Evolutionary conservation across 2,113 vertebrate species (phyloP).

Genomic region (Neotoma lepida): DNA sequence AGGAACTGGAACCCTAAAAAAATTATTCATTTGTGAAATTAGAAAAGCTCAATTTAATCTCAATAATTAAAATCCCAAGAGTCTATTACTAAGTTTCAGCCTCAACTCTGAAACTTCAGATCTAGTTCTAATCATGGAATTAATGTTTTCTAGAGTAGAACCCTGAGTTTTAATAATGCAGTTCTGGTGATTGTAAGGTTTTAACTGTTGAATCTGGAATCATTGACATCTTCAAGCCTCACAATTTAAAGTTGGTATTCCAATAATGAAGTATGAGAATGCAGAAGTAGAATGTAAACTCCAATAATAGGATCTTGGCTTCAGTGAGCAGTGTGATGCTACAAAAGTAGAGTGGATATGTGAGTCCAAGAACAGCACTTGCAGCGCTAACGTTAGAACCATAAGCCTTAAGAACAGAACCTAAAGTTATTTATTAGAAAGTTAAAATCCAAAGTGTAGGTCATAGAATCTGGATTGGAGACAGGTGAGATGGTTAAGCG

Average conservation of each 20-base stretch:
- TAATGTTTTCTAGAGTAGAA: slow-evolving; percentile 14
- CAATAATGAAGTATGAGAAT: slow-evolving; percentile 4
- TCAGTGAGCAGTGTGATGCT: background rate
- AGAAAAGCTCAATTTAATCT: slow-evolving; percentile 4
- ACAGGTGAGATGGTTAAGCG: background rate
- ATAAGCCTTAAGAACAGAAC: slow-evolving; percentile 5
- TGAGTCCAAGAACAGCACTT: slow-evolving; percentile 18
- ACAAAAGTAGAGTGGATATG: background rate
- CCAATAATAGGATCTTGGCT: background rate
- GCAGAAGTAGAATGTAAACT: slow-evolving; percentile 3
- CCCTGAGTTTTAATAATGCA: background rate
- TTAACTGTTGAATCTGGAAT: background rate
- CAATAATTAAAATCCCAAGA: background rate
- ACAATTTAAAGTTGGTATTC: background rate
- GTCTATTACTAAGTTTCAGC: background rate
- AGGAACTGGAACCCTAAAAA: background rate
- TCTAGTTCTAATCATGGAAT: background rate
- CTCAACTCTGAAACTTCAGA: background rate
- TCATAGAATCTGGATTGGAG: background rate
- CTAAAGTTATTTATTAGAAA: slow-evolving; percentile 33
- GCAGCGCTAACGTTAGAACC: background rate
- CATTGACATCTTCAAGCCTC: background rate
- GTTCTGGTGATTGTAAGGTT: background rate
- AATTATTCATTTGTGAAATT: slow-evolving; percentile 13
- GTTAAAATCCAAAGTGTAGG: background rate